phyloP scores from a whole-genome alignment of 2,888 invertebrate species.

The Cremastobaeus sp. region DNA sequence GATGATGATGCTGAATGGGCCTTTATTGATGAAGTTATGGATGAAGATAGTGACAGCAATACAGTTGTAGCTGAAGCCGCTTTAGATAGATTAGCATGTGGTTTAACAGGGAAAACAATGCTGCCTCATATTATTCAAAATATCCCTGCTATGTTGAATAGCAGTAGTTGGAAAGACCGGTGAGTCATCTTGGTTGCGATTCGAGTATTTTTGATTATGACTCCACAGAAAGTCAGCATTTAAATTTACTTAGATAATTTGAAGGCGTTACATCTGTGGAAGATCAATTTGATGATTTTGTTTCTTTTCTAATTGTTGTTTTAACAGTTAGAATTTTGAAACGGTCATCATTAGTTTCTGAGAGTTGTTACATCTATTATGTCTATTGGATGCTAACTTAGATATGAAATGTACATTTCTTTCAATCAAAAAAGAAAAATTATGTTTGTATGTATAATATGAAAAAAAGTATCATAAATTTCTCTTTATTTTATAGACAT shows the following conservation, averaged over 20 bases:
- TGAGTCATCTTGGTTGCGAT: constrained; percentile 64
- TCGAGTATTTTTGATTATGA: too few relatives aligned
- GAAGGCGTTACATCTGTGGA: constrained; percentile 73
- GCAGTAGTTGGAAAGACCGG: constrained; percentile 90
- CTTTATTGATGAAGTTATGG: constrained; percentile 89
- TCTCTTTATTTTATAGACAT: constrained; percentile 80
- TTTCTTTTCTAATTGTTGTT: constrained; percentile 64
- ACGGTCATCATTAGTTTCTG: constrained; percentile 63
- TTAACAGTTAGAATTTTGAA: constrained; percentile 57
- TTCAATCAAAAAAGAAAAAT: not conserved
- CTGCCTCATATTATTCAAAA: constrained; percentile 91
- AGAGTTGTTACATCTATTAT: constrained; percentile 63
- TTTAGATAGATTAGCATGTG: constrained; percentile 97
- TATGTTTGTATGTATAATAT: not conserved
- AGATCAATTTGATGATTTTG: constrained; percentile 64
- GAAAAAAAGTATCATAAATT: too few relatives aligned
- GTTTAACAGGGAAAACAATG: constrained; percentile 95
- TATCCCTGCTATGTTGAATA: constrained; percentile 91
- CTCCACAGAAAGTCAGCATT: constrained; percentile 72
- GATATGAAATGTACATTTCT: constrained; percentile 11
- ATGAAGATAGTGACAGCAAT: constrained; percentile 97
- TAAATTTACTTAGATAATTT: constrained; percentile 58
- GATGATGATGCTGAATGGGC: constrained; percentile 96
- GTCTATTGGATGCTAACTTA: constrained; percentile 57
- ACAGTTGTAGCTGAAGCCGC: constrained; percentile 97